Conservation (phyloP, 2,113 vertebrate genomes). For the Peromyscus californicus region DNA sequence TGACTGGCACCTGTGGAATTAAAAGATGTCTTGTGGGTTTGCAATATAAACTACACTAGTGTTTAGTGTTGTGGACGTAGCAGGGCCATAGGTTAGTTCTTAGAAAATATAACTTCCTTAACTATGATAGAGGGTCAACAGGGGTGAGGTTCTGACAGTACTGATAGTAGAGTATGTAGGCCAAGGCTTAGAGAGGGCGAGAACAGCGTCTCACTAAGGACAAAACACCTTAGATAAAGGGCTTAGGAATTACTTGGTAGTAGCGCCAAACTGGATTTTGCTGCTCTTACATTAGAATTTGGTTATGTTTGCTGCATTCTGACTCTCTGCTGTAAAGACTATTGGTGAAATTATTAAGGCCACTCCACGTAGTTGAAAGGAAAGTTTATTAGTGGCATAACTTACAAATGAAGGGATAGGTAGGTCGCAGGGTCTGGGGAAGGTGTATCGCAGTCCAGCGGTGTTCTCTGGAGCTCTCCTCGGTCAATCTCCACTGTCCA, state of each 20-base stretch:
- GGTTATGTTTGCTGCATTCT: not conserved
- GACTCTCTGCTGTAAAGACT: not conserved
- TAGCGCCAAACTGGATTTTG: not conserved
- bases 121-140: not conserved
- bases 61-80: conserved; percentile 76
- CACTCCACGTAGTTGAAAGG: too few species aligned
- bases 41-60: not conserved
- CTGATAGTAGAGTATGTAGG: not conserved
- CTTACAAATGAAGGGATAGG: too few species aligned
- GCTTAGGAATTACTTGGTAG: not conserved
- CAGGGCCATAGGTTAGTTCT: not conserved
- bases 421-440: too few species aligned
- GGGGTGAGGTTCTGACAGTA: not conserved
- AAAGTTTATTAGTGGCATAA: too few species aligned
- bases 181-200: not conserved
- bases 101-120: not conserved
- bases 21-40: not conserved
- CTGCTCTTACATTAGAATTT: conserved; percentile 1
- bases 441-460: too few species aligned
- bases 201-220: not conserved
- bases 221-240: not conserved
- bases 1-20: not conserved
- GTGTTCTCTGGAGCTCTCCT: too few species aligned
- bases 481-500: too few species aligned
- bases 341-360: too few species aligned